A percentile compares a stretch with the other conserved stretches of the same genome.
phyloP scores from a whole-genome alignment of 1,140 invertebrate genomes.

The Cyclina sinensis region DNA sequence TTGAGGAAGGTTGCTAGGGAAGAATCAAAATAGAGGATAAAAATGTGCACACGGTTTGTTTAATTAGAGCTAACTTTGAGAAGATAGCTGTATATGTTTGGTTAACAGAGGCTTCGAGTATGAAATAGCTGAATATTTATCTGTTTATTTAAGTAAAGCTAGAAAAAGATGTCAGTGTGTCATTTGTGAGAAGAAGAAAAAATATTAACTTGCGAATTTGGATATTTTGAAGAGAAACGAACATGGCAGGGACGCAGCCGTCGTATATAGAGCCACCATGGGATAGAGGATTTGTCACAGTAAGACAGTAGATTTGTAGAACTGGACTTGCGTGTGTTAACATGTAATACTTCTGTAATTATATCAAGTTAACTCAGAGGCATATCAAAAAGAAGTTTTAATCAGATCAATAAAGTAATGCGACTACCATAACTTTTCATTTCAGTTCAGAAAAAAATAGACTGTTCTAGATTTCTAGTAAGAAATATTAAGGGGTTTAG shows the following conservation, averaged over 20 bases:
- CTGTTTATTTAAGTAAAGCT: neutral
- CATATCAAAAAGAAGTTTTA: no score
- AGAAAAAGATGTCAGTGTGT: neutral
- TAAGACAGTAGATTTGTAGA: neutral
- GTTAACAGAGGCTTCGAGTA: no score
- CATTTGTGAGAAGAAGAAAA: neutral
- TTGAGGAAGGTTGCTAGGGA: slow-evolving; percentile 6
- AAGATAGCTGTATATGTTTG: neutral
- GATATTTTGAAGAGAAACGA: neutral
- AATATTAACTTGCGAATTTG: neutral
- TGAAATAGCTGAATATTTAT: no score
- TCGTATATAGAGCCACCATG: slow-evolving; percentile 62
- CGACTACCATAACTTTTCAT: no score
- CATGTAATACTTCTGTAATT: no score
- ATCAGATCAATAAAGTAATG: no score
- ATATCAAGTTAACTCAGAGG: no score
- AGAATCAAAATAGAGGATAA: slow-evolving; percentile 2
- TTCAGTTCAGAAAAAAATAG: no score
- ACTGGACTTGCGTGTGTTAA: no score
- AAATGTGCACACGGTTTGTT: slow-evolving; percentile 6
- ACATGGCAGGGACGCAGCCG: slow-evolving; percentile 48
- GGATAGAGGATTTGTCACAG: slow-evolving; percentile 52
- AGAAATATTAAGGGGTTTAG: no score
- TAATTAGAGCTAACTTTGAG: neutral
- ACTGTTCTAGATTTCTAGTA: no score